Evolutionary conservation across 2,113 vertebrate species (phyloP), one percentile per base, ranked within the genome.

Genomic region (Alaudala cheleensis): DNA sequence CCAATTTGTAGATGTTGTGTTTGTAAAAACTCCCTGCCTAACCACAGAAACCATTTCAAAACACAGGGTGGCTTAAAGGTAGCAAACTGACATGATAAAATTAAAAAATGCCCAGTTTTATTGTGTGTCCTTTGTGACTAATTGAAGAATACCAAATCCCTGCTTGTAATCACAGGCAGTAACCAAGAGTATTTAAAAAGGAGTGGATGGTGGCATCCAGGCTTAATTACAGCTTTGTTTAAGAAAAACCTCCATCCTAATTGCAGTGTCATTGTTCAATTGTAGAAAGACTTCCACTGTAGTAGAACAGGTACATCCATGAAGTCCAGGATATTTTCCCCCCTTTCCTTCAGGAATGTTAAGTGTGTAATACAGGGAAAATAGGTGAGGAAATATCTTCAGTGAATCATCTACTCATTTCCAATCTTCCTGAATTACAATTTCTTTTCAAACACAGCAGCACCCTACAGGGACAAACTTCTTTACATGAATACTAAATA

Each of bases 391-490:
- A 78, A 45, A 60, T 72, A 44, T 80, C 34, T 34, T 95, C 67
- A 60, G 45, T 82, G 65, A 84, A 51, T 83, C 91, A 71, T 44
- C 33, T 92, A 91, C 83, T 92, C 47, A 67, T 93, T 95, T 97
- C 80, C 72, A 56, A 66, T 97, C n/a, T 86, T 83, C 73, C 62
- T 85, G 77, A 96, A 53, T 88, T 84, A 92, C 12, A 9, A 33
- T 90, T 94, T 92, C 66, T 95, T 97, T 87, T 95, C 80, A 95
- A 94, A 95, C 16, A 57, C 24, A 93, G 45, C 51, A 90, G 61
- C 50, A 67, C 25, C 79, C 76, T 67, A 61, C 40, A 79, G 40
- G 31, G 79, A 29, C 23, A 81, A 65, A 21, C 20, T 67, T 58
- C 88, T 47, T 86, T 85, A 64, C 64, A 33, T 2, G 50, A 71